Base-by-base conservation (phyloP, 2,888 invertebrate genomes). In the Hypomecis atomaria region DNA sequence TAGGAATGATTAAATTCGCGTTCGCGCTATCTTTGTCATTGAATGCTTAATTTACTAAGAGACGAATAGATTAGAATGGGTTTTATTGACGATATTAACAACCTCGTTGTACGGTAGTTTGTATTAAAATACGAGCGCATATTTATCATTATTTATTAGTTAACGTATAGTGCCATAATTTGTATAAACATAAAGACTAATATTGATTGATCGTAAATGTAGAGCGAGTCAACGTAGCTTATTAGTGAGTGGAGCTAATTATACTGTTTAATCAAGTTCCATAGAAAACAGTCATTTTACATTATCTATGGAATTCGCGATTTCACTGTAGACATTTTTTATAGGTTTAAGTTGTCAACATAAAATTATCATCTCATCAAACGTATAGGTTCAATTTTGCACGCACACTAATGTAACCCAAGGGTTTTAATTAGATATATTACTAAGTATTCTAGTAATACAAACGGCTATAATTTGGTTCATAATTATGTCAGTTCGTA, bases 1-100 rank as follows among this genome's bases (percentile, higher is more conserved):
- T 67, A 62, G 56, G 65, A 36, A 52, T 34, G 23, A 45, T 53
- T 11, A 33, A 56, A 55, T 43, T 52, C 23, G 49, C 54, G 49
- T 59, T 57, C 49, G 8, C 37, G 34, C n/a, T 60, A 36, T 60
- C 36, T 8, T 45, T 52, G 45, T 56, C 59, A 49, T 47, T 37
- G 42, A 44, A 11, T 56, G 40, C n/a, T 40, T 53, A 37, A 58
- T 40, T 56, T 65, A 53, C 23, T 65, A 34, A 40, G 48, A 44
- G 45, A 57, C 33, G 52, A 50, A 45, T 56, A 43, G 49, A 44
- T 45, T 34, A 34, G 55, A 45, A 49, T 42, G 48, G 13, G 56
- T 62, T 57, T 62, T 40, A 62, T 57, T 40, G 59, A 13, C 9
- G 42, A n/a, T 13, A 6, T 56, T n/a, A 47, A 38, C 6, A 34